Percentiles rank a stretch among this genome's conserved stretches.
Evolutionary conservation across 2,113 vertebrate species (phyloP).

Genomic region (Larimichthys polyactis): DNA sequence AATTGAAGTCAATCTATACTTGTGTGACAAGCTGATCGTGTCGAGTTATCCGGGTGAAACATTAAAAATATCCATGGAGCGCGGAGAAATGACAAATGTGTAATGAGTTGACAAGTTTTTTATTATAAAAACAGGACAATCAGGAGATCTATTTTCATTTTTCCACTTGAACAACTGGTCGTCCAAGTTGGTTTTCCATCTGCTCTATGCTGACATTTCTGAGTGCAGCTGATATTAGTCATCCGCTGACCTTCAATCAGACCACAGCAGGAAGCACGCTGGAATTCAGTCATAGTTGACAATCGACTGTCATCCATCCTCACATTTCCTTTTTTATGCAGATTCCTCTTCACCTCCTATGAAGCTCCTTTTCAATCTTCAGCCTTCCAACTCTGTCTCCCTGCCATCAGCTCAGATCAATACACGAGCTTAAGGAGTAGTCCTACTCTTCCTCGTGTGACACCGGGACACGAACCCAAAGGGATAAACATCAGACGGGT

Average conservation of each 20-base stretch:
- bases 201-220: slow-evolving; percentile 1
- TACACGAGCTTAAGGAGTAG: not conserved
- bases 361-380: slow-evolving; percentile 9
- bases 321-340: slow-evolving; percentile 49
- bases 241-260: slow-evolving; percentile 45
- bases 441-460: not conserved
- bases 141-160: not conserved
- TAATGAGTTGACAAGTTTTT: slow-evolving; percentile 3
- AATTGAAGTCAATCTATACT: slow-evolving; percentile 2
- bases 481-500: not conserved
- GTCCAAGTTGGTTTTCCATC: not conserved
- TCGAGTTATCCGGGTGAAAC: slow-evolving; percentile 8
- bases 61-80: slow-evolving; percentile 20
- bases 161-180: not conserved
- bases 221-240: slow-evolving; percentile 43
- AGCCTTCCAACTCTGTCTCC: not conserved
- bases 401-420: slow-evolving; percentile 40
- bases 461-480: slow-evolving; percentile 3
- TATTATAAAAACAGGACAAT: slow-evolving; percentile 13
- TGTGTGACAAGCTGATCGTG: not conserved
- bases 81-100: not conserved
- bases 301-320: slow-evolving; percentile 36
- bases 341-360: slow-evolving; percentile 35
- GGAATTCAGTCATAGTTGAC: slow-evolving; percentile 14
- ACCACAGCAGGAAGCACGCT: slow-evolving; percentile 24